Conservation (phyloP, 2,797 vertebrate species). For the Syndactyla subalaris region DNA sequence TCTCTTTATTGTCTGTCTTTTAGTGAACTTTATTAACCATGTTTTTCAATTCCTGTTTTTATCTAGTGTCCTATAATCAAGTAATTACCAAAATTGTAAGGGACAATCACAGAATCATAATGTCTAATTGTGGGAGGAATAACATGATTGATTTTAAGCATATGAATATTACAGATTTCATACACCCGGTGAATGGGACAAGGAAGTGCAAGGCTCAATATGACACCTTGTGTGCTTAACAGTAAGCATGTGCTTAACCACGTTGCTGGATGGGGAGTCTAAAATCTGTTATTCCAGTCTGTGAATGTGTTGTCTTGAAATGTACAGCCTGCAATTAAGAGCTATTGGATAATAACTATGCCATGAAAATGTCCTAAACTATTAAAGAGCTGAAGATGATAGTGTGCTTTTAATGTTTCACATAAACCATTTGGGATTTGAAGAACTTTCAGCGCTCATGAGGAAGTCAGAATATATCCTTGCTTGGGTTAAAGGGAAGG, state of each 20-base stretch:
- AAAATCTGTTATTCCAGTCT: slow-evolving; percentile 41
- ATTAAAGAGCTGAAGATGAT: slow-evolving; percentile 78
- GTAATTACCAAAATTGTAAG: background rate
- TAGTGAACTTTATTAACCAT: background rate
- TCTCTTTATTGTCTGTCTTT: background rate
- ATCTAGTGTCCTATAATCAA: background rate
- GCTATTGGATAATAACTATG: slow-evolving; percentile 76
- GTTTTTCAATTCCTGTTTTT: background rate
- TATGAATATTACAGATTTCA: background rate
- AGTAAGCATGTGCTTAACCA: background rate
- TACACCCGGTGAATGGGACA: background rate
- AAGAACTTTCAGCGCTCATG: slow-evolving; percentile 72
- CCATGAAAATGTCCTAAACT: slow-evolving; percentile 77
- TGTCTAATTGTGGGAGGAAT: background rate
- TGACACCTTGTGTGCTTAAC: background rate
- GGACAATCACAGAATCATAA: background rate
- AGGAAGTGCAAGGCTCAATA: background rate
- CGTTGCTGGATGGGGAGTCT: background rate
- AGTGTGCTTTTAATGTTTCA: slow-evolving; percentile 76
- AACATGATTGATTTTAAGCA: background rate
- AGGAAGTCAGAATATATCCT: slow-evolving; percentile 72
- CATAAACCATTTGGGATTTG: slow-evolving; percentile 78
- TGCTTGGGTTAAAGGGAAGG: slow-evolving; percentile 72
- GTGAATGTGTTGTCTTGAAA: slow-evolving; percentile 67
- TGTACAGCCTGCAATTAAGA: slow-evolving; percentile 75